Evolutionary conservation across 23 tunicate genomes (phyloP), one percentile per base, ranked within the genome.

Genomic region (Halocynthia roretzi): DNA sequence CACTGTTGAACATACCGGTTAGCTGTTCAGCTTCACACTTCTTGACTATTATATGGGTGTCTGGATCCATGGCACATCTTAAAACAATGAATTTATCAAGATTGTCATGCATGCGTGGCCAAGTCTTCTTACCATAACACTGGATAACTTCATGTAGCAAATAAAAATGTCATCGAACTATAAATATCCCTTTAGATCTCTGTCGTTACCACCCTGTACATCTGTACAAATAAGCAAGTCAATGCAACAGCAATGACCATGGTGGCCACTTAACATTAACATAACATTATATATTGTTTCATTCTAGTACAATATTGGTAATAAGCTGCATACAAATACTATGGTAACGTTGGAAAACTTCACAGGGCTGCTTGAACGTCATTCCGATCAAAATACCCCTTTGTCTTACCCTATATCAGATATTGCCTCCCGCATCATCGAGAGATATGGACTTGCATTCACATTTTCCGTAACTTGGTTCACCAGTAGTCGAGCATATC

Each of bases 331-430:
- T 31, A 4, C 44, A 31, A 31, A 31, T 31, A 4, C 44, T 31
- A 31, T 31, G 44, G 44, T 31, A 31, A 0, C 2, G 44, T 31
- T 31, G 44, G 44, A 31, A 31, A 31, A 31, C n/a, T 56, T 56
- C 63, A 58, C 17, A 4, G 63, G 2, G 63, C 17, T n/a, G 15
- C 15, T 58, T 14, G 17, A 58, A 58, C 17, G 63, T 56, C 62
- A 56, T 56, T 12, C 12, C 12, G 62, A 56, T 56, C 62, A 56
- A 56, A 56, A 10, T 58, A 58, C 4, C 15, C 2, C 5, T 14
- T 58, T 58, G 2, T n/a, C 78, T 74, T 54, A 74, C 78, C 78
- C 78, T n/a, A 54, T 74, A 15, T 74, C 78, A 8, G 61, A 62
- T 62, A 74, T 54, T 52, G 78, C 78, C 0, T 74, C 60, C 40